Base-by-base conservation (phyloP, 37 sponge, comb jelly and placozoan species). In the Bolinopsis microptera region DNA sequence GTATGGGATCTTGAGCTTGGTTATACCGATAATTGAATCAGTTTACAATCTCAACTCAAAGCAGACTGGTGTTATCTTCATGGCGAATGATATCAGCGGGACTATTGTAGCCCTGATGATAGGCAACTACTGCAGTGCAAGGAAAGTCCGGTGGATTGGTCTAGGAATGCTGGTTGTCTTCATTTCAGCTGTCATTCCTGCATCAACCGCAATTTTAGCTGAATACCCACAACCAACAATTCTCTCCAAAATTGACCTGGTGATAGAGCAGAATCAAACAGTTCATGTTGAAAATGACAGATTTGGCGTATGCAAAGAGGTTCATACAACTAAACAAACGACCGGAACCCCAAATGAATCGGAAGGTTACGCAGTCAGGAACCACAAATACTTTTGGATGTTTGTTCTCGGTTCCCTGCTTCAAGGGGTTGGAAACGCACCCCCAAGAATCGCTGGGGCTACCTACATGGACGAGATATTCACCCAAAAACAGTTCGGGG, bases 11-110 rank as follows among this genome's bases (percentile, higher is more conserved):
- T 3, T 86, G 26, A 86, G 90, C 39, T 27, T 86, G 41, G 39
- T 86, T 1, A 86, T 86, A 18, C 90, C 90, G 21, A 30, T 41
- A 0, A 28, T 86, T 40, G 90, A 86, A 26, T 38, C 40, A 2
- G 90, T 86, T 2, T 86, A 39, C 61, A 86, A 86, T 34, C 61
- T 86, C 25, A 86, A 86, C 90, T 86, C 90, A 8, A 86, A 86
- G 36, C 90, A 86, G 61, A 86, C 90, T 36, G 90, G 90, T n/a
- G 23, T 86, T 13, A 86, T 86, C 21, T 38, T 86, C 26, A 86
- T 86, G 90, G 90, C 90, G 5, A 86, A 86, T 40, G 90, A 86
- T 23, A 86, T 86, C 90, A 86, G 90, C 36, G 90, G 90, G 2
- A 86, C 30, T 0, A 41, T 86, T 1, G 90, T 41, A 48, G 90